Evolutionary conservation across 2,888 invertebrate species (phyloP).

Genomic region (Lasioglossum leucozonium): DNA sequence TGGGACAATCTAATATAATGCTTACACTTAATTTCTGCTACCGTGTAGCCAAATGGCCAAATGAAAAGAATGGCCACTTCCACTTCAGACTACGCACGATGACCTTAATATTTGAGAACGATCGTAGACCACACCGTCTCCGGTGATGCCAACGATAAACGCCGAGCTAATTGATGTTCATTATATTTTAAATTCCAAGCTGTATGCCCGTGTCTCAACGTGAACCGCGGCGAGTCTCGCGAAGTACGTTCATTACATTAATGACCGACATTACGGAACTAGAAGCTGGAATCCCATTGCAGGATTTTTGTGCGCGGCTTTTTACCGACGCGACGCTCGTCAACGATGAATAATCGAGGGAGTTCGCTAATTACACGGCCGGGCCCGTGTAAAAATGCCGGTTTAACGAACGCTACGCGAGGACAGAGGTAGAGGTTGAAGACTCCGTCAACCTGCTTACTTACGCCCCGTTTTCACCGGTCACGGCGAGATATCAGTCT

Average conservation of each 20-base stretch:
- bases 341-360: constrained; percentile 12
- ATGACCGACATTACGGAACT: constrained; percentile 5
- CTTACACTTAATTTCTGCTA: too few species aligned
- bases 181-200: not conserved
- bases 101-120: not conserved
- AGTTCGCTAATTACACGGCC: not conserved
- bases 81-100: not conserved
- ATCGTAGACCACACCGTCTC: not conserved
- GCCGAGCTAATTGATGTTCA: not conserved
- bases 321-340: not conserved
- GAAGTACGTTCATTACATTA: not conserved
- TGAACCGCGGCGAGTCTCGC: not conserved
- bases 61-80: not conserved
- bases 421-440: too few species aligned
- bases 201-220: not conserved
- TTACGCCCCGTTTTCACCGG: constrained; percentile 31
- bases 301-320: not conserved
- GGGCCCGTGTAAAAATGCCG: not conserved
- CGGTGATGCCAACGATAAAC: not conserved
- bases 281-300: not conserved
- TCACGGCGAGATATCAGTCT: constrained; percentile 25
- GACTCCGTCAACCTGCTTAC: too few species aligned
- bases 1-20: too few species aligned
- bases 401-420: not conserved
- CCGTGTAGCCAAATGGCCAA: too few species aligned